Evolutionary conservation across 2,113 vertebrate genomes (phyloP).

Genomic region (Echinops telfairi): DNA sequence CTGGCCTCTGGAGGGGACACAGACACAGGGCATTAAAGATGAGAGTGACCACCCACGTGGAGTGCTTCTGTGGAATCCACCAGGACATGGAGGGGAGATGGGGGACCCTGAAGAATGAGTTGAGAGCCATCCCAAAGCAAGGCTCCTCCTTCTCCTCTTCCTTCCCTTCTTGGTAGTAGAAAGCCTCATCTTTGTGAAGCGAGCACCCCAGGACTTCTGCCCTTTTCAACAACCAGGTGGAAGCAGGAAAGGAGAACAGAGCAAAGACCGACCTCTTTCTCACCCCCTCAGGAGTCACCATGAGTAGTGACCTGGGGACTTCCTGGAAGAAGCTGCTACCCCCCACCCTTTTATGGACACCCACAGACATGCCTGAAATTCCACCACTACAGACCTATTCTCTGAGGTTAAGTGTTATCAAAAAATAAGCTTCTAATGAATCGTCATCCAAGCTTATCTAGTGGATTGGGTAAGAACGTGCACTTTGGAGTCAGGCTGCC

Average conservation of each 20-base stretch:
- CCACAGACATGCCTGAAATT: neutral
- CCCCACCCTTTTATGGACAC: neutral
- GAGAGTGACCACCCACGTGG: no score
- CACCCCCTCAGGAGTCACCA: fast-evolving
- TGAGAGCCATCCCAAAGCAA: neutral
- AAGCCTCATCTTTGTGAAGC: no score
- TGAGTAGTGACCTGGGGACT: neutral
- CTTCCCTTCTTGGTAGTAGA: no score
- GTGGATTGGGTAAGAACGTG: neutral
- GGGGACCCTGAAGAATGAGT: neutral
- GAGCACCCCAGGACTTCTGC: neutral
- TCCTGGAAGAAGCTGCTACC: neutral
- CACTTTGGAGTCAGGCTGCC: neutral
- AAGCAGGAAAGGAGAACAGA: neutral
- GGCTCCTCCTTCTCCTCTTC: neutral
- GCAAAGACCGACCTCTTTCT: fast-evolving
- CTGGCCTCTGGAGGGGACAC: no score
- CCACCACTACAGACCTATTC: neutral
- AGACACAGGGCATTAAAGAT: no score
- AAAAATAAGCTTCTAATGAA: neutral
- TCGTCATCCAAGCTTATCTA: neutral
- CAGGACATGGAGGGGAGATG: neutral
- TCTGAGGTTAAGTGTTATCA: neutral
- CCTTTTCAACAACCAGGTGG: neutral
- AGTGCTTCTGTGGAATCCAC: neutral